Base-by-base conservation (phyloP, 2,888 invertebrate genomes). In the Drosophila vallismaia region DNA sequence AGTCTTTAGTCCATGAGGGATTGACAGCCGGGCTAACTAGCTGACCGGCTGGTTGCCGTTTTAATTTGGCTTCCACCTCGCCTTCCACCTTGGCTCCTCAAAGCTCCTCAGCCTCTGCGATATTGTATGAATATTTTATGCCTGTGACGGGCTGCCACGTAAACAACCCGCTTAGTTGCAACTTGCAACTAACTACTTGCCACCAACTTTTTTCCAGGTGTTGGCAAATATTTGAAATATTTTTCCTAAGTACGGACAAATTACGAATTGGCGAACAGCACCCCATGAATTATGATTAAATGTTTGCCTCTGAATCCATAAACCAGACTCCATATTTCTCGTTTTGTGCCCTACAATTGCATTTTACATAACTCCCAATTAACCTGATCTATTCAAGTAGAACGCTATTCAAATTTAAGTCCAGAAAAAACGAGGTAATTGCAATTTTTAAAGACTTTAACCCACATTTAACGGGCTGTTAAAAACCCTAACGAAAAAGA, bases 11-110 rank as follows among this genome's bases (percentile, higher is more conserved):
- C 74, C 79, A 76, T 75, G 79, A 79, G 74, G 84, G 82, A 88
- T 88, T 89, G 90, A 89, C 89, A 87, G 86, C 57, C 73, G 69
- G 74, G 71, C 82, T 82, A 82, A 82, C 82, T 80, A 80, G 86
- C 75, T 19, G 19, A 19, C 40, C 40, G 82, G 72, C 79, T 57
- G 49, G 79, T 79, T 77, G 77, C 82, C 46, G 79, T 66, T 69
- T 59, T 48, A 53, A 69, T 53, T 52, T 74, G 63, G 77, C 55
- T 71, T 33, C 66, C 68, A 73, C 59, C 66, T 62, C 53, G 63
- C 70, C 60, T 73, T 52, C 19, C 19, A 19, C 19, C 19, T 19
- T 19, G 19, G 19, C 19, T 19, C 19, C 19, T 19, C 51, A 55
- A 72, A 55, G 24, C 49, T 14, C 28, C 56, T 3, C 38, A 44